These are phyloP conservation scores for Panthera uncia DNA, from an alignment of 2,113 vertebrate species.

Conservation along the genomic window DNA sequence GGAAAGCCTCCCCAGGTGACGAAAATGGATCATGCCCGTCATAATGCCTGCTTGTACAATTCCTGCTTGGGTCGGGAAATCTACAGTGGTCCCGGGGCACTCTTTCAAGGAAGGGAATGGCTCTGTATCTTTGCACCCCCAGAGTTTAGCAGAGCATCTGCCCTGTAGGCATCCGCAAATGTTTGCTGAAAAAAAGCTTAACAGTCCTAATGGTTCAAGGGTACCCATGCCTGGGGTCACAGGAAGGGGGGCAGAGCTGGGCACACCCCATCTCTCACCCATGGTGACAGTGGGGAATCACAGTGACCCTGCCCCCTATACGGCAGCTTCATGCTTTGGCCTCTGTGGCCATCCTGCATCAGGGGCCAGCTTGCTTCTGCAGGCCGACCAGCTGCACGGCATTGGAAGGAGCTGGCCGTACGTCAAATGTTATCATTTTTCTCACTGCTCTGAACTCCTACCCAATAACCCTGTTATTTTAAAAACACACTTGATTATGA, in stretches of 20 bases:
- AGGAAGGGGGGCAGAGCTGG: neutral
- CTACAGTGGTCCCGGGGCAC: neutral
- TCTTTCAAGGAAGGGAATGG: neutral
- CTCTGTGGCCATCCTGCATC: neutral
- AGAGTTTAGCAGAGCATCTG: neutral
- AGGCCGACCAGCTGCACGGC: neutral
- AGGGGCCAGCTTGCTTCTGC: neutral
- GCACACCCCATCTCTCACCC: neutral
- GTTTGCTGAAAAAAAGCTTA: neutral
- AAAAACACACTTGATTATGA: neutral
- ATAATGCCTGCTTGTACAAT: neutral
- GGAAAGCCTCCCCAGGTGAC: neutral
- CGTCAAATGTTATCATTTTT: neutral
- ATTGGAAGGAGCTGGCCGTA: neutral
- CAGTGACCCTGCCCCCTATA: neutral
- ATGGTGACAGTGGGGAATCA: neutral
- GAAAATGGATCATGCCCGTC: rapidly evolving
- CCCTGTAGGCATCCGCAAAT: neutral
- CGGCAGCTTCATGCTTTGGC: neutral
- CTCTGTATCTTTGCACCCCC: neutral
- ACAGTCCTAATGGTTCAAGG: neutral
- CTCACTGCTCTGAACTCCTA: neutral
- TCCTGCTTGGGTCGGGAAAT: neutral
- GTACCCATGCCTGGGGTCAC: too few relatives aligned
- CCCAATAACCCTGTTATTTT: neutral